phyloP scores from a whole-genome alignment of 2,113 vertebrate species.

The Lagenorhynchus albirostris region DNA sequence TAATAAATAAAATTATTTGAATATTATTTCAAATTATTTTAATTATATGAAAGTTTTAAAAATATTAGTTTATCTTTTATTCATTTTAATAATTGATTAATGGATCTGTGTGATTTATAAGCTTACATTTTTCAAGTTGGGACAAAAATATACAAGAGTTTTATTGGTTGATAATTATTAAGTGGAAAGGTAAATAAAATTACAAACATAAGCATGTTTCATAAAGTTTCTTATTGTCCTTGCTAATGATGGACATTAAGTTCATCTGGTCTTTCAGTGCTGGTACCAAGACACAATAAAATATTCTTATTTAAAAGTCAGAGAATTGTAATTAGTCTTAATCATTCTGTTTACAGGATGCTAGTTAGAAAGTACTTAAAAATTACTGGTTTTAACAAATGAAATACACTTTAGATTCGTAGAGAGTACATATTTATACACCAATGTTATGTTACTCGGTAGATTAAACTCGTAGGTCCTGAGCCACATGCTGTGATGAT shows the following conservation, averaged over 20 bases:
- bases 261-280: neutral
- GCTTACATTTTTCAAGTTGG: neutral
- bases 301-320: neutral
- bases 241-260: neutral
- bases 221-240: neutral
- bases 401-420: constrained; percentile 31
- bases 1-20: neutral
- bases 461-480: constrained; percentile 42
- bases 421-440: neutral
- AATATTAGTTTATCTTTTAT: neutral
- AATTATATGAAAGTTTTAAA: neutral
- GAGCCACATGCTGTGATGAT: constrained; percentile 52
- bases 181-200: neutral
- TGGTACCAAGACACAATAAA: neutral
- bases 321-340: constrained; percentile 30
- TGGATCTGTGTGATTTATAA: neutral
- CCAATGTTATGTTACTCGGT: constrained; percentile 22
- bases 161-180: neutral
- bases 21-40: neutral
- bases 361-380: neutral
- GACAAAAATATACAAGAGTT: neutral
- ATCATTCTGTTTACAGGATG: constrained; percentile 1
- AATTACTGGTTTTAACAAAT: constrained; percentile 30
- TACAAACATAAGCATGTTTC: neutral
- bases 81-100: neutral